A percentile compares a stretch with the other conserved stretches of the same genome.
phyloP scores from a whole-genome alignment of 2,113 vertebrate species.

The Rynchops niger region DNA sequence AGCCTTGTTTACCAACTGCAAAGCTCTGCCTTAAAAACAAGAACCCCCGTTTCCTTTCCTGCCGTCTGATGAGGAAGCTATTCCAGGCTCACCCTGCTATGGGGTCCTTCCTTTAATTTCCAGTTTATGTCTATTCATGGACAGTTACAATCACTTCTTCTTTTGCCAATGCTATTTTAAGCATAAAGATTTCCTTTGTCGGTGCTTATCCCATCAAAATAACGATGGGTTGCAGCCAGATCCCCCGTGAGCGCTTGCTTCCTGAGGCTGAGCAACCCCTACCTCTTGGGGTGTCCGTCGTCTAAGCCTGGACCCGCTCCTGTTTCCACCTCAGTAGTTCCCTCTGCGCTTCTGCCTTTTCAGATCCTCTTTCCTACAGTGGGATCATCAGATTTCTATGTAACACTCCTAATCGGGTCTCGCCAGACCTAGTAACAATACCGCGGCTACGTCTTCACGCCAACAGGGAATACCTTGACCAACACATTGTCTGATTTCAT shows the following conservation, averaged over 20 bases:
- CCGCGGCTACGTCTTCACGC: neutral
- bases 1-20: constrained; percentile 27
- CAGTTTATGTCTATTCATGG: constrained; percentile 36
- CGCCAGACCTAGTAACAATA: neutral
- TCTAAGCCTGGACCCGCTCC: neutral
- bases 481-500: neutral
- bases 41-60: neutral
- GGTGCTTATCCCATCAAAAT: neutral
- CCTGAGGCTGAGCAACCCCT: neutral
- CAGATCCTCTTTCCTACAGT: neutral
- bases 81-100: constrained; percentile 27
- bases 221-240: neutral
- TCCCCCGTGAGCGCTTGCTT: neutral
- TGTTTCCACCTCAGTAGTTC: neutral
- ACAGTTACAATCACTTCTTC: constrained; percentile 37
- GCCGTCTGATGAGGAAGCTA: constrained; percentile 10
- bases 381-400: neutral
- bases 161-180: constrained; percentile 61
- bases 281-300: neutral
- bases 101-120: constrained; percentile 57
- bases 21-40: neutral
- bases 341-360: neutral
- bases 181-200: constrained; percentile 47
- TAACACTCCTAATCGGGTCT: neutral
- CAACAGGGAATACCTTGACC: neutral